Conservation (phyloP, 2,113 vertebrate species). For the Saguinus imperator region DNA sequence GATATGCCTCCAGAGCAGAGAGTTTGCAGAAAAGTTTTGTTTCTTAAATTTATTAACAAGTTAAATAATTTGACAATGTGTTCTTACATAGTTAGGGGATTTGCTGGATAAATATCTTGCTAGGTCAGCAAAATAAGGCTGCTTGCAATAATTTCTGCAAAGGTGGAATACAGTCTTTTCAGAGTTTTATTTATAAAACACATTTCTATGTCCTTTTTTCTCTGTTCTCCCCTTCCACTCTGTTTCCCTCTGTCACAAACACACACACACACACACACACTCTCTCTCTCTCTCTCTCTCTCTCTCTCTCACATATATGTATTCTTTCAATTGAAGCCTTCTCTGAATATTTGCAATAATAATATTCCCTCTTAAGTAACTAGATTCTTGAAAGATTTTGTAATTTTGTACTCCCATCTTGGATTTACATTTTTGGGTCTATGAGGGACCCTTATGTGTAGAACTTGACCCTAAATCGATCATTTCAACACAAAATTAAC, state of each 20-base stretch:
- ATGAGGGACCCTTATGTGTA: neutral
- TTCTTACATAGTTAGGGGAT: constrained; percentile 40
- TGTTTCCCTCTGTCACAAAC: neutral
- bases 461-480: neutral
- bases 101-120: constrained; percentile 36
- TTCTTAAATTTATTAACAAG: constrained; percentile 20
- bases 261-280: neutral
- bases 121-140: constrained; percentile 34
- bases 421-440: neutral
- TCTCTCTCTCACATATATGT: neutral
- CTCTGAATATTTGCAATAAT: neutral
- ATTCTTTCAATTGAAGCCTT: neutral
- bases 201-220: neutral
- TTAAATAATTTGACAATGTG: constrained; percentile 29
- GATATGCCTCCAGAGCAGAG: neutral
- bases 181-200: constrained; percentile 33
- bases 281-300: neutral
- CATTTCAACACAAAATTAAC: neutral
- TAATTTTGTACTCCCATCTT: neutral
- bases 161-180: neutral
- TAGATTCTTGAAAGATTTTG: constrained; percentile 37
- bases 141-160: neutral
- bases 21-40: neutral
- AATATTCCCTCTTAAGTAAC: neutral
- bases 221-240: neutral